These are phyloP conservation scores for Hycleus phaleratus DNA, from an alignment of 1,140 invertebrate genomes.

Conservation along the genomic window DNA sequence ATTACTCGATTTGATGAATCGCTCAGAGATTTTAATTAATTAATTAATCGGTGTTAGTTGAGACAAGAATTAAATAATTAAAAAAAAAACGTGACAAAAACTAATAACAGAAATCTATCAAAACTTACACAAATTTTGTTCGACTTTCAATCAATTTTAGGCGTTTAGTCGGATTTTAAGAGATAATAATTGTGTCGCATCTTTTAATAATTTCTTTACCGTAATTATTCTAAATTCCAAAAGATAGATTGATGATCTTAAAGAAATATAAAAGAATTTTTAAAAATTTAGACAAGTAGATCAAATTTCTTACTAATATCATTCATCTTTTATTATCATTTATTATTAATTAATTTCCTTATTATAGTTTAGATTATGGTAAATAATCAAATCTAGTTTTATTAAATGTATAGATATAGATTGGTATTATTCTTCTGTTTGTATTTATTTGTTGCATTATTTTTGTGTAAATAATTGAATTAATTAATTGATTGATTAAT, in stretches of 20 bases:
- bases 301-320: conserved; percentile 9
- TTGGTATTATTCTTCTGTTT: conserved; percentile 8
- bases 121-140: too few species aligned
- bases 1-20: conserved; percentile 18
- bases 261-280: too few species aligned
- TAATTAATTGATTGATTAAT: conserved; percentile 24
- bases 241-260: too few species aligned
- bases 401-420: conserved; percentile 18
- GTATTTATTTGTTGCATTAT: not conserved
- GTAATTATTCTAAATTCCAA: too few species aligned
- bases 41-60: conserved; percentile 15
- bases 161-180: too few species aligned
- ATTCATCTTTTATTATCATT: not conserved
- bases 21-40: conserved; percentile 21
- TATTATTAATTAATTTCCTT: conserved; percentile 14
- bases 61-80: conserved; percentile 17
- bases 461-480: conserved; percentile 5
- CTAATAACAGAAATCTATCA: not conserved
- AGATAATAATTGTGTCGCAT: too few species aligned
- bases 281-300: not conserved
- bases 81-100: conserved; percentile 4
- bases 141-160: too few species aligned
- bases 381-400: conserved; percentile 17
- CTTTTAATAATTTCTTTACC: too few species aligned
- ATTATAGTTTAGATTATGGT: not conserved